phyloP scores from a whole-genome alignment of 2,113 vertebrate species.

The Sapayoa aenigma region DNA sequence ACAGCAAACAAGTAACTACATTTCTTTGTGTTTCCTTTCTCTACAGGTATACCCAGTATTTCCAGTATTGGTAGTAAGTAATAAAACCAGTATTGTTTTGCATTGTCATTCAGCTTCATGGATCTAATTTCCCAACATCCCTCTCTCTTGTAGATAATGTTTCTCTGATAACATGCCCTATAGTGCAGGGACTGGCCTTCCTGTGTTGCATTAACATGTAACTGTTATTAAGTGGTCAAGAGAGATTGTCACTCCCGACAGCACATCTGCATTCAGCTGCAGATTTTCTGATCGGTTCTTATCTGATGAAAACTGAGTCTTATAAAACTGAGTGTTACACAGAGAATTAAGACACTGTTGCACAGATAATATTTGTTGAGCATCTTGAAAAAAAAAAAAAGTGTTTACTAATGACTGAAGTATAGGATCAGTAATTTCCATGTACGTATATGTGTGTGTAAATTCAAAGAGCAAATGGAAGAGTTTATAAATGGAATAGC shows the following conservation, averaged over 20 bases:
- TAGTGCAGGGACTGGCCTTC: constrained; percentile 50
- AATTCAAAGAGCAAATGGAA: not conserved
- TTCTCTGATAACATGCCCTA: not conserved
- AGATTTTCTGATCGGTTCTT: not conserved
- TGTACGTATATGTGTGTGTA: accelerated
- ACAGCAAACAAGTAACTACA: constrained; percentile 43
- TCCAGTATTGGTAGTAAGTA: constrained; percentile 99
- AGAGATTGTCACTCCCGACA: not conserved
- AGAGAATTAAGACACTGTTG: not conserved
- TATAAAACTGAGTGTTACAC: not conserved
- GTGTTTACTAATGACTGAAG: not conserved
- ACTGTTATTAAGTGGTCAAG: not conserved
- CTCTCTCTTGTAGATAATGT: constrained; percentile 77
- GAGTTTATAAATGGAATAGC: not conserved
- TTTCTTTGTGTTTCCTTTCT: constrained; percentile 67
- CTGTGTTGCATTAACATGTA: not conserved
- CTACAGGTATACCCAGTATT: constrained; percentile 92
- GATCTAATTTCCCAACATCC: constrained; percentile 82
- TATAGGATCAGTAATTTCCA: not conserved
- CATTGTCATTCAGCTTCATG: constrained; percentile 74
- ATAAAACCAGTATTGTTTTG: constrained; percentile 79
- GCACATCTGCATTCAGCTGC: not conserved
- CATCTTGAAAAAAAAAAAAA: not conserved
- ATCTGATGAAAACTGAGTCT: not conserved
- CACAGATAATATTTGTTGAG: not conserved